These are phyloP conservation scores for Sarcophaga variegata DNA, from an alignment of 2,888 invertebrate genomes.

Conservation along the genomic window DNA sequence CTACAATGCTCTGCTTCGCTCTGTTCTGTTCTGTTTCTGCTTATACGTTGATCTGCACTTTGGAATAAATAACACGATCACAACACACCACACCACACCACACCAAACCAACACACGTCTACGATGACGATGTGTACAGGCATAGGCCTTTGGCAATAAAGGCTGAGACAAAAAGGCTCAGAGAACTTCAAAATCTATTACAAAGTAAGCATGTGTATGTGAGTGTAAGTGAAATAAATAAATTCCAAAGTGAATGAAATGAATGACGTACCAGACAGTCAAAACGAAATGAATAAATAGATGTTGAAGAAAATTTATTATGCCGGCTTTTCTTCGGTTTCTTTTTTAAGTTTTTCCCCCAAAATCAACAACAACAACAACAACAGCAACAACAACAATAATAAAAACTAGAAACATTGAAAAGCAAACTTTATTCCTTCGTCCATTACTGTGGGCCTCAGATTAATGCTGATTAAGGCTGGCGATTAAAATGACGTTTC, in stretches of 20 bases:
- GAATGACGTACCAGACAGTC: constrained; percentile 45
- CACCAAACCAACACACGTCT: too few species aligned
- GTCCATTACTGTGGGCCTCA: constrained; percentile 40
- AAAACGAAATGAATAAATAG: constrained; percentile 40
- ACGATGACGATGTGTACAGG: too few species aligned
- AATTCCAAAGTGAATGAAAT: constrained; percentile 32
- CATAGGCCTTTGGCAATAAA: too few species aligned
- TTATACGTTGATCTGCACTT: too few species aligned
- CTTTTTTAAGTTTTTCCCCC: constrained; percentile 35
- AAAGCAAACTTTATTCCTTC: constrained; percentile 35
- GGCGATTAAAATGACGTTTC: constrained; percentile 68
- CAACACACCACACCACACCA: too few species aligned
- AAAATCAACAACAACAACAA: constrained; percentile 13
- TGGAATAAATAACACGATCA: too few species aligned
- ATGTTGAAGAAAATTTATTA: constrained; percentile 62
- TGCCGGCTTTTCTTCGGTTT: constrained; percentile 28
- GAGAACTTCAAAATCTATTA: constrained; percentile 21
- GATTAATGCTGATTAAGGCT: constrained; percentile 63
- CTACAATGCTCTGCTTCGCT: background rate
- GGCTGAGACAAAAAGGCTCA: background rate
- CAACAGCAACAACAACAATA: too few species aligned
- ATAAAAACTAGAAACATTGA: constrained; percentile 10
- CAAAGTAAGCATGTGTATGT: constrained; percentile 9
- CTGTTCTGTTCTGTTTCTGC: background rate
- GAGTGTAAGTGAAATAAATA: constrained; percentile 27